These are phyloP conservation scores for Pyrrhura leucotis DNA, from an alignment of 2,797 vertebrate genomes.

Conservation along the genomic window DNA sequence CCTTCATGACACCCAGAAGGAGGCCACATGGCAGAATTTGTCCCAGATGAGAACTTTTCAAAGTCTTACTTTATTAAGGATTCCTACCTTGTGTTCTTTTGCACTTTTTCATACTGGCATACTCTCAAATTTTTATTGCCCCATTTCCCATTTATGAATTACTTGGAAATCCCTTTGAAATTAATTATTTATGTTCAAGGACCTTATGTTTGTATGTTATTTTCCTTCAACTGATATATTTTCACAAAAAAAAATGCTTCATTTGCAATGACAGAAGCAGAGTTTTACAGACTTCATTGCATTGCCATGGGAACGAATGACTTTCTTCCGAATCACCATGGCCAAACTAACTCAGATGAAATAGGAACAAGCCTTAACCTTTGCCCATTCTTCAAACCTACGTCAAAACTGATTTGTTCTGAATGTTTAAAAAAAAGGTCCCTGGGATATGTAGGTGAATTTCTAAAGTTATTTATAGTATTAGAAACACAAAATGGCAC, in stretches of 20 bases:
- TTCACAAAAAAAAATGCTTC: background rate
- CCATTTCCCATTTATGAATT: background rate
- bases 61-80: background rate
- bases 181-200: constrained; percentile 49
- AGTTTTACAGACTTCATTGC: constrained; percentile 9
- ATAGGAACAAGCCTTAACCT: constrained; percentile 58
- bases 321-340: constrained; percentile 28
- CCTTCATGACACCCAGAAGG: background rate
- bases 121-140: constrained; percentile 1
- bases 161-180: constrained; percentile 51
- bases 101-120: background rate
- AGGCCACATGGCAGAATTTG: background rate
- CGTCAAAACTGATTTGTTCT: constrained; percentile 14
- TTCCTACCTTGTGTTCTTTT: background rate
- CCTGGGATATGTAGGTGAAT: background rate
- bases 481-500: background rate
- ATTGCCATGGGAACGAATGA: constrained; percentile 63
- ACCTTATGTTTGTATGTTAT: background rate
- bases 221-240: constrained; percentile 21
- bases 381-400: constrained; percentile 45
- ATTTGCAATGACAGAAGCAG: constrained; percentile 43
- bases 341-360: constrained; percentile 48
- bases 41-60: background rate
- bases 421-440: constrained; percentile 59
- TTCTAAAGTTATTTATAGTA: constrained; percentile 43